Base-by-base conservation (phyloP, 2,888 invertebrate genomes). In the Pandemis corylana region DNA sequence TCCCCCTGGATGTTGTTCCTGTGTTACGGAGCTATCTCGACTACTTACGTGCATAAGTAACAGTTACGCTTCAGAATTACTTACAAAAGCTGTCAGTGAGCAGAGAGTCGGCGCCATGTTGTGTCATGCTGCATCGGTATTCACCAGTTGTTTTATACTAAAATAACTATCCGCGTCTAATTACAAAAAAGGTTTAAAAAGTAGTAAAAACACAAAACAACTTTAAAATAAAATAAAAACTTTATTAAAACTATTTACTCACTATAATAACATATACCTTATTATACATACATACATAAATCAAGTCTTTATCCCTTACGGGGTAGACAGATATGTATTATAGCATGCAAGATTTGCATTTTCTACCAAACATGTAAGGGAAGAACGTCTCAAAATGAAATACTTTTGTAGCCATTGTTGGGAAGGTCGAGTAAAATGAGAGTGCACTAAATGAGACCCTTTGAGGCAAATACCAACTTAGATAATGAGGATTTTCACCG, bases 1-100 rank as follows among this genome's bases (percentile, higher is more conserved):
- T 77, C 77, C 80, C 79, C 78, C 51, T 68, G 79, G 78, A 73
- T 72, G 77, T 82, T 81, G 81, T 84, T 81, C 80, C 80, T 81
- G 80, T 78, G 68, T 77, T 76, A 72, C 80, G 78, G 41, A 74
- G 71, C 71, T 70, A 73, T 78, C 74, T 64, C 65, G 70, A 46
- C 15, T 67, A 20, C 71, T 77, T 76, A 74, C 15, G 44, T 20
- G 53, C 42, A 64, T 64, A 49, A 36, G 13, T 64, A 65, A 10
- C 7, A 41, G 42, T 49, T 28, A 63, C 49, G 20, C 13, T 41
- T 44, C 53, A 36, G 64, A 64, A 66, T 49, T 66, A 66, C 51
- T 66, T 46, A 20, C 20, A 46, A 20, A 46, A 49, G 65, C 49
- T 65, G 49, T 65, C 49, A 36, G 7, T 36, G 13, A 36, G 28